Evolutionary conservation across 2,797 vertebrate species (phyloP).

Genomic region (Pristis pectinata): DNA sequence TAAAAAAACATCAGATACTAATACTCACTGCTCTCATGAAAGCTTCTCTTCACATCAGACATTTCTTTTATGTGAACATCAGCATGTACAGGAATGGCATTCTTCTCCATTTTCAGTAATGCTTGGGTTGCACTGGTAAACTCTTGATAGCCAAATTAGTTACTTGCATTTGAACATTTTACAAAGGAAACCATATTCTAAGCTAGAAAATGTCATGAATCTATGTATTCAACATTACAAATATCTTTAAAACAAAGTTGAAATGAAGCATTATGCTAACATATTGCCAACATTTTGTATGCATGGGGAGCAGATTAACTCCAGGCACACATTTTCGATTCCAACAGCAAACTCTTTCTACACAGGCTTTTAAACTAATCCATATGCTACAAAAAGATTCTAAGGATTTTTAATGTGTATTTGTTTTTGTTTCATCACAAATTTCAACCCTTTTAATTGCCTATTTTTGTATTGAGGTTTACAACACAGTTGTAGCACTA

Average conservation of each 20-base stretch:
- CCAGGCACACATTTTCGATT: background rate
- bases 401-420: background rate
- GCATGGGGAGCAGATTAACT: background rate
- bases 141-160: conserved; percentile 50
- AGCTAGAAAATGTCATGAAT: background rate
- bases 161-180: background rate
- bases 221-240: background rate
- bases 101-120: conserved; percentile 66
- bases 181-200: background rate
- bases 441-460: background rate
- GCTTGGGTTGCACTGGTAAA: conserved; percentile 63
- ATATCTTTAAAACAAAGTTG: background rate
- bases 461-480: background rate
- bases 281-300: background rate
- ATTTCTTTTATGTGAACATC: conserved; percentile 49
- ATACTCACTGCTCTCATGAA: conserved; percentile 51
- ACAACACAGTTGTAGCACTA: background rate
- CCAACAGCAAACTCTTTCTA: background rate
- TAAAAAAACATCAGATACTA: background rate
- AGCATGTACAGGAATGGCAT: conserved; percentile 48
- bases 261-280: background rate
- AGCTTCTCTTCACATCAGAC: conserved; percentile 51
- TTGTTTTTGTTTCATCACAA: background rate
- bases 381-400: background rate
- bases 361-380: background rate